Evolutionary conservation across 2,797 vertebrate species (phyloP).

Genomic region (Falco peregrinus): DNA sequence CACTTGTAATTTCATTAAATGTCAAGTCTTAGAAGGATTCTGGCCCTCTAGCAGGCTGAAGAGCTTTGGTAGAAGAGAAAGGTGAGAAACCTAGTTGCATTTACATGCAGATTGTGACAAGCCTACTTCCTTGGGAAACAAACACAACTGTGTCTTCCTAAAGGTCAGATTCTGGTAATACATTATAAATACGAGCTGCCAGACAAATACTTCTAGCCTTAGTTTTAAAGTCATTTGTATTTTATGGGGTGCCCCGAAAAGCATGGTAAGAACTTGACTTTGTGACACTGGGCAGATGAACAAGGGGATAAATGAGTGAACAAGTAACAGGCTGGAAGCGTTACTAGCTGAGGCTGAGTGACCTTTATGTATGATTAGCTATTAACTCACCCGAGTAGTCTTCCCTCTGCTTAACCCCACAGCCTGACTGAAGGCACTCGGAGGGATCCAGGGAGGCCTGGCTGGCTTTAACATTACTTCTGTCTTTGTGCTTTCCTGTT

Average conservation of each 20-base stretch:
- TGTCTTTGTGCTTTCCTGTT: background rate
- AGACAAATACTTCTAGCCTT: background rate
- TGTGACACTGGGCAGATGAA: background rate
- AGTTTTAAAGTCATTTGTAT: background rate
- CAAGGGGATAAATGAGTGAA: background rate
- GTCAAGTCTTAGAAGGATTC: background rate
- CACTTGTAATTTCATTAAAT: background rate
- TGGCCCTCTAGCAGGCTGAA: background rate
- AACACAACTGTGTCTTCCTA: fast-evolving
- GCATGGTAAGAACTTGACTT: background rate
- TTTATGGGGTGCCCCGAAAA: background rate
- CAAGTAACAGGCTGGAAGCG: no score
- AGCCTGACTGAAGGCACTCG: background rate
- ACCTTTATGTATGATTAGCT: background rate
- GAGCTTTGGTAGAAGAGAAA: background rate
- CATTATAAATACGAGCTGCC: fast-evolving
- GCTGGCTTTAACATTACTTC: background rate
- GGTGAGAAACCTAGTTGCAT: fast-evolving
- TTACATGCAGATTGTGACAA: fast-evolving
- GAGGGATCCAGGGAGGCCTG: background rate
- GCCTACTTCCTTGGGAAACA: background rate
- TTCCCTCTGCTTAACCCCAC: background rate
- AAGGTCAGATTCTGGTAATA: background rate
- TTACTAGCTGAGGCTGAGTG: background rate
- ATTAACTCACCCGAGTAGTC: background rate